Evolutionary conservation across 2,113 vertebrate genomes (phyloP).

Genomic region (Antigone vipio): DNA sequence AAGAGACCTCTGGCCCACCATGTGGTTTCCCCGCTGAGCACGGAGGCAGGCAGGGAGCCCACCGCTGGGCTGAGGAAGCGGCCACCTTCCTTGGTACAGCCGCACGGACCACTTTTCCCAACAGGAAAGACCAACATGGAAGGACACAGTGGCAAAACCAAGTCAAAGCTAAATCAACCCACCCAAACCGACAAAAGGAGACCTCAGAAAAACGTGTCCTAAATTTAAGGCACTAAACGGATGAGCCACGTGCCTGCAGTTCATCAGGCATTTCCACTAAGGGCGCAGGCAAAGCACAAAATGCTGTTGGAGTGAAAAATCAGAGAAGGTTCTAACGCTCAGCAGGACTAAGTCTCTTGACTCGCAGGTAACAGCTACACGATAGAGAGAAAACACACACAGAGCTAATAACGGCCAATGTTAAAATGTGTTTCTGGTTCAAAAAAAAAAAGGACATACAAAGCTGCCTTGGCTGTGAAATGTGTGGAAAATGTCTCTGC

Average conservation of each 20-base stretch:
- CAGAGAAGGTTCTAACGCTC: background rate
- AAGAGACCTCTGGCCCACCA: background rate
- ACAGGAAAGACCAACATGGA: background rate
- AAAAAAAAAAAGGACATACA: background rate
- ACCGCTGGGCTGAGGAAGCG: background rate
- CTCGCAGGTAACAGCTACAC: background rate
- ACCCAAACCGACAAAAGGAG: background rate
- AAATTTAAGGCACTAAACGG: background rate
- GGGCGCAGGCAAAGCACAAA: background rate
- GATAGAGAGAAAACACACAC: background rate
- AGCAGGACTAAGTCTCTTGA: background rate
- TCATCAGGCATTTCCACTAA: background rate
- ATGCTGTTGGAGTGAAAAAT: background rate
- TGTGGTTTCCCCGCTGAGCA: background rate
- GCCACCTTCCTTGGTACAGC: background rate
- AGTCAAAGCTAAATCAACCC: background rate
- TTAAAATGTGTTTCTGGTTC: background rate
- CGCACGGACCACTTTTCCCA: background rate
- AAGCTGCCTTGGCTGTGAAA: background rate
- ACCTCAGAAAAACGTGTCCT: background rate
- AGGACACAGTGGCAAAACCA: background rate
- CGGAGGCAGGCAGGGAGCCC: background rate
- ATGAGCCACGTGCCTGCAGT: background rate
- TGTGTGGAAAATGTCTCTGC: background rate
- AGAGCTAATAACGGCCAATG: accelerated